phyloP scores from a whole-genome alignment of 64 coral and sea anemone species.

The Platygyra sinensis region DNA sequence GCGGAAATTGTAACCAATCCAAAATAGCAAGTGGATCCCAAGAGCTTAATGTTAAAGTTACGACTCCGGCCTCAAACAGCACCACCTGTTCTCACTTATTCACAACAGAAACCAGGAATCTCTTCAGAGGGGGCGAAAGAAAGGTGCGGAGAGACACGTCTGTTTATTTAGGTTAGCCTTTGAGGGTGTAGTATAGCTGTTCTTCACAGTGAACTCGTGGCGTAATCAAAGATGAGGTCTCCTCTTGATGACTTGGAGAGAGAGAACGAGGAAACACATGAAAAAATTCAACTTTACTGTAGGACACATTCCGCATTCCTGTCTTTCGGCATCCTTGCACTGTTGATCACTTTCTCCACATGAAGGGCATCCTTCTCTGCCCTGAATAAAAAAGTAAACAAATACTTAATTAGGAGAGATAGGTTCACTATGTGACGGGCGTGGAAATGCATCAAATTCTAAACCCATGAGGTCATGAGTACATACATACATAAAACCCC shows the following conservation, averaged over 20 bases:
- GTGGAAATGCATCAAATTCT: not conserved
- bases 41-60: not conserved
- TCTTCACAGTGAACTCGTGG: not conserved
- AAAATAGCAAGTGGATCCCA: not conserved
- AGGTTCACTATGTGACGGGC: not conserved
- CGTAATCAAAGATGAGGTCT: not conserved
- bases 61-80: too few relatives aligned
- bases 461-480: not conserved
- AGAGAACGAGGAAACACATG: not conserved
- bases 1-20: not conserved
- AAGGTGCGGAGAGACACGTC: too few relatives aligned
- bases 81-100: too few relatives aligned
- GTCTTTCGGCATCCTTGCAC: slow-evolving; percentile 31
- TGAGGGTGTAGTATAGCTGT: not conserved
- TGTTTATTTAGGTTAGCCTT: too few relatives aligned
- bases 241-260: not conserved
- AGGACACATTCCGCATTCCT: slow-evolving; percentile 54
- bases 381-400: slow-evolving; percentile 32
- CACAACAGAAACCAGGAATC: too few relatives aligned
- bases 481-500: too few relatives aligned
- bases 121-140: too few relatives aligned
- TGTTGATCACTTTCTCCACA: slow-evolving; percentile 56
- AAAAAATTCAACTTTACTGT: slow-evolving; percentile 1
- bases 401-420: not conserved
- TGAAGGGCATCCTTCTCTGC: slow-evolving; percentile 75